A percentile compares a stretch with the other conserved stretches of the same genome.
phyloP scores from a whole-genome alignment of 2,888 invertebrate species.

The Liopterus haemorrhoidalis region DNA sequence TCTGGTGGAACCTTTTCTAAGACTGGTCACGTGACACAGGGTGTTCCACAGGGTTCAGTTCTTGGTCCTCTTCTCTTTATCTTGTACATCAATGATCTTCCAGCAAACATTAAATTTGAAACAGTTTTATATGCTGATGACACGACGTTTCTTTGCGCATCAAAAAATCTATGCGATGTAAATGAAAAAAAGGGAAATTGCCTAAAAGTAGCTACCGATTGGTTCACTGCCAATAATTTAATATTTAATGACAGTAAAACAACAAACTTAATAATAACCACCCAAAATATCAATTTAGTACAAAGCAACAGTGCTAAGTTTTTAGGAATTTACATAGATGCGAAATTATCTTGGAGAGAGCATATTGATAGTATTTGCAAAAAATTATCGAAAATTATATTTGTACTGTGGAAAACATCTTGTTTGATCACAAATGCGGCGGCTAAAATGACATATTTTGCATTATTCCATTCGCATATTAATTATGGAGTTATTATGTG shows the following conservation, averaged over 20 bases:
- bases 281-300: no score
- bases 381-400: constrained; percentile 3
- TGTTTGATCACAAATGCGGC: no score
- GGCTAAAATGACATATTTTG: constrained; percentile 2
- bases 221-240: constrained; percentile 2
- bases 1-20: background rate
- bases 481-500: constrained; percentile 1
- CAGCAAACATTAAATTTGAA: background rate
- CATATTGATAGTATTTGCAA: background rate
- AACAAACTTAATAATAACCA: no score
- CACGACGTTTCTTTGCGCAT: constrained; percentile 3
- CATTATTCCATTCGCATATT: background rate
- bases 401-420: no score
- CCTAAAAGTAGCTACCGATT: background rate
- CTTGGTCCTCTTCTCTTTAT: constrained; percentile 6
- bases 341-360: no score
- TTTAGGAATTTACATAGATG: no score
- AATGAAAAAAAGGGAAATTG: background rate
- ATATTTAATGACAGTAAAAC: background rate
- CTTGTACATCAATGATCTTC: constrained; percentile 7
- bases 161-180: background rate
- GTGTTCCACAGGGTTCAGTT: constrained; percentile 10
- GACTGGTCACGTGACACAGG: background rate
- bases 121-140: constrained; percentile 7
- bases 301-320: no score